Evolutionary conservation across 2,797 vertebrate genomes (phyloP).

Genomic region (Crenuchus spilurus): DNA sequence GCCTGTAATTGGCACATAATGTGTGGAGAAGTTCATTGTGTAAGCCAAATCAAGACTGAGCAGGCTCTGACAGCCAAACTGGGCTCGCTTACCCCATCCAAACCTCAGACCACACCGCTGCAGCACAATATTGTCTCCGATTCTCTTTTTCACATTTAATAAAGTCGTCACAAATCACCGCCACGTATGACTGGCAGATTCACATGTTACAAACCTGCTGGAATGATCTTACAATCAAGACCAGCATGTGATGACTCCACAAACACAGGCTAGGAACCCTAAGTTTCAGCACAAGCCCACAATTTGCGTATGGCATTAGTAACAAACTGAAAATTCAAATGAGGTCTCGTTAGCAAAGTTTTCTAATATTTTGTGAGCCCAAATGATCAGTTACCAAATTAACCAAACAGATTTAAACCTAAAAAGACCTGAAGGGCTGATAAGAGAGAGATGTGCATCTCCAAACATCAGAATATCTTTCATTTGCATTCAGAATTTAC

Average conservation of each 20-base stretch:
- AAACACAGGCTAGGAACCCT: background rate
- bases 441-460: no score
- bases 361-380: no score
- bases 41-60: conserved; percentile 26
- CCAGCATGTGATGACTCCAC: conserved; percentile 29
- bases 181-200: background rate
- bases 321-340: conserved; percentile 3
- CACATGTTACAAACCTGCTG: background rate
- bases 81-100: conserved; percentile 33
- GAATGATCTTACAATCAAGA: conserved; percentile 9
- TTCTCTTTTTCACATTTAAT: conserved; percentile 34
- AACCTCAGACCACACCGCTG: conserved; percentile 42
- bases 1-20: conserved; percentile 7
- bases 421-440: no score
- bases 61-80: conserved; percentile 7
- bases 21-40: conserved; percentile 9
- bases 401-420: no score
- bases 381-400: background rate
- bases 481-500: no score
- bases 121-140: conserved; percentile 23
- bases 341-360: conserved; percentile 2
- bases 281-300: no score
- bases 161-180: background rate
- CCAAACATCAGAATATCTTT: no score
- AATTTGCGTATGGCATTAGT: background rate